Base-by-base conservation (phyloP, 2,888 invertebrate genomes). In the Drosophila siamana region DNA sequence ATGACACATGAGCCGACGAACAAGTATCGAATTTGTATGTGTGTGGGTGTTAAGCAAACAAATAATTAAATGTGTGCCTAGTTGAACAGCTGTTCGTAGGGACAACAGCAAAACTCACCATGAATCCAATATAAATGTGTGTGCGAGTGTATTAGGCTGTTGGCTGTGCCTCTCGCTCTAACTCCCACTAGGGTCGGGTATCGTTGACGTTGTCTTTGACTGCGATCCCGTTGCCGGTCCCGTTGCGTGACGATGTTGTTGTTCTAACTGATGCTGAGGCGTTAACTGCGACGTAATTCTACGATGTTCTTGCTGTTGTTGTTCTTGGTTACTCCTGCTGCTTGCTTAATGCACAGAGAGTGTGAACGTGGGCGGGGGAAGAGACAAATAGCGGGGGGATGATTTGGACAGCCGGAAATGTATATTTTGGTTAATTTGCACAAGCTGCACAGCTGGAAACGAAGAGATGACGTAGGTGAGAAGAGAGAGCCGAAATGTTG, bases 361-460 rank as follows among this genome's bases (percentile, higher is more conserved):
- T n/a, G 11, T 33, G 54, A 66, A 63, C 54, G 44, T 22, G 30
- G 48, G 50, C 15, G 24, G 9, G 38, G 30, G 26, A 44, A 44
- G 51, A 19, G 11, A 13, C 6, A 15, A 2, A 38, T 13, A 38
- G 6, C 13, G 7, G 15, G 36, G 36, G 36, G 36, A 38, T 38
- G 33, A 33, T 16, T 30, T 56, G 38, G 56, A 50, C 68, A 69
- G 83, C 80, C 82, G 84, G 87, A 85, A 85, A 74, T 85, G 85
- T 85, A 76, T 85, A 81, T 85, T 85, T 85, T 82, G 82, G 84
- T 82, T 87, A 87, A 85, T 85, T 85, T 87, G 87, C 87, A 80
- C 82, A 73, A 50, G 83, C 19, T 19, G 19, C 78, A 85, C 85
- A 85, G 85, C 86, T 87, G 85, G 85, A 85, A 85, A 76, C 85